Base-by-base conservation (phyloP, 2,888 invertebrate species). In the Drosophila yooni region DNA sequence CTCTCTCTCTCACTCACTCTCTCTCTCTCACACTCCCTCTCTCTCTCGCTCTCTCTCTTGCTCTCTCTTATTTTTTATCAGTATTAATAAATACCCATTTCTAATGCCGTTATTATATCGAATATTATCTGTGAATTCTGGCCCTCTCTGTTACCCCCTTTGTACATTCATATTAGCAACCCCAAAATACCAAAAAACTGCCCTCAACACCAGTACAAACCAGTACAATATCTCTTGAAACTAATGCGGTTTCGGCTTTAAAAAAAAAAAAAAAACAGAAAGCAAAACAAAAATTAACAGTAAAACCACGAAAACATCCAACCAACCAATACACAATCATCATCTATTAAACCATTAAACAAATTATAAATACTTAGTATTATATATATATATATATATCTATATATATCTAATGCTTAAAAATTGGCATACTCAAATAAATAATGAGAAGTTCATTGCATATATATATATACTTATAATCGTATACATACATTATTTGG, bases 161-260 rank as follows among this genome's bases (percentile, higher is more conserved):
- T 83, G 83, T 83, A 89, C 81, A 83, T 89, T 89, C 74, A 76
- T 54, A 63, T 59, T 54, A 65, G 64, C 81, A 70, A 74, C 51
- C 79, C 69, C 40, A 65, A 38, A 66, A 60, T 33, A 70, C 38
- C 15, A 59, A 48, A 71, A 50, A 38, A 60, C 58, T 27, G 59
- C 36, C 53, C 70, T 50, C 68, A 40, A 71, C 60, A 51, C 57
- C 38, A 53, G 31, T 33, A 68, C 40, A 53, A 52, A 58, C 50
- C 50, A 60, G 38, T 33, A 62, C 40, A 74, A 61, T 38, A 65
- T 46, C 46, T 78, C 38, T 74, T 66, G 74, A 82, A 67, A 82
- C 81, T 81, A 84, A 84, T 84, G 40, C 56, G 83, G 83, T 84
- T 84, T 89, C 82, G 83, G 88, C 79, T 82, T 61, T 71, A 62